These are phyloP conservation scores for Peromyscus nudipes DNA, from an alignment of 2,797 vertebrate genomes.

Conservation along the genomic window DNA sequence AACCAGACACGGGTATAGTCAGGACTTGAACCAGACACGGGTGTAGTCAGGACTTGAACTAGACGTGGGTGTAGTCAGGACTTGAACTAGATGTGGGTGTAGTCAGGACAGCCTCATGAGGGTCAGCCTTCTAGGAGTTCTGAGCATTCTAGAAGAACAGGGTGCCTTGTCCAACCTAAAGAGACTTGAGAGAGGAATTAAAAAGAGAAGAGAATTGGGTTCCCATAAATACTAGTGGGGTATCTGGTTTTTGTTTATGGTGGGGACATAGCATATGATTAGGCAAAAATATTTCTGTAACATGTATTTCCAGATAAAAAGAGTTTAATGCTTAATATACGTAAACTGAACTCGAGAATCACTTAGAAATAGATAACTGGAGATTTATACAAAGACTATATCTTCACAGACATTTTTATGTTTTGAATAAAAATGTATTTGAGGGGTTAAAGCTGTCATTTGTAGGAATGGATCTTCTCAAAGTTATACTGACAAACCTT, in stretches of 20 bases:
- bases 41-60: not conserved
- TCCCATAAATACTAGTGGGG: not conserved
- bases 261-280: slow-evolving; percentile 1
- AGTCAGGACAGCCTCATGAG: accelerated
- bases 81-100: accelerated
- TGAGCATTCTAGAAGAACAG: not conserved
- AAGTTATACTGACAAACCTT: not conserved
- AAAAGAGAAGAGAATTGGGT: not conserved
- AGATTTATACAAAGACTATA: not conserved
- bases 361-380: not conserved
- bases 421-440: not conserved
- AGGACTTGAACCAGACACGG: accelerated
- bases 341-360: slow-evolving; percentile 76
- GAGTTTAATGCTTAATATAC: slow-evolving; percentile 68
- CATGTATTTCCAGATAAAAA: slow-evolving; percentile 77
- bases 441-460: not conserved
- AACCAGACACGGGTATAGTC: accelerated
- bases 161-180: accelerated
- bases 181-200: not conserved
- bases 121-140: accelerated
- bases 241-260: not conserved
- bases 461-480: not conserved
- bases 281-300: slow-evolving; percentile 73
- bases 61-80: accelerated
- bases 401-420: not conserved